Conservation (phyloP, 2,888 invertebrate genomes). For the Scaeva pyrastri region DNA sequence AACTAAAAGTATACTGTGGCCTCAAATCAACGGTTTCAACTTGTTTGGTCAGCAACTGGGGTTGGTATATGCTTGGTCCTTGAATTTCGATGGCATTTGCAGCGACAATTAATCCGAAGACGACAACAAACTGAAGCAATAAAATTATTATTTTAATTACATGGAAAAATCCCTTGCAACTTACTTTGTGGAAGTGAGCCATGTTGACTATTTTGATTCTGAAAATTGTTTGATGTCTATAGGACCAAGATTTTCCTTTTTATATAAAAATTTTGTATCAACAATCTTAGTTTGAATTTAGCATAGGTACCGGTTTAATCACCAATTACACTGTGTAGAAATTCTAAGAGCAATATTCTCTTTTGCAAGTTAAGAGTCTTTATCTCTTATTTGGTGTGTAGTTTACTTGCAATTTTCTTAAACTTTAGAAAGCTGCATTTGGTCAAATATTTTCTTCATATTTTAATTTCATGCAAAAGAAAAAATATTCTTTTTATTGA, state of each 20-base stretch:
- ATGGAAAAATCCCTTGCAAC: too few species aligned
- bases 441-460: too few species aligned
- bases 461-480: too few species aligned
- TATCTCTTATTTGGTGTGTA: too few species aligned
- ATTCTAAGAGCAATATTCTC: too few species aligned
- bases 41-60: constrained; percentile 19
- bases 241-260: background rate
- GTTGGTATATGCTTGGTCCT: constrained; percentile 29
- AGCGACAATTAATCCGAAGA: constrained; percentile 12
- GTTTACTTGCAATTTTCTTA: too few species aligned
- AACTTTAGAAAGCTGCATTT: too few species aligned
- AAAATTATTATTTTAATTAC: background rate
- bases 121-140: background rate
- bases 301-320: too few species aligned
- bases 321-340: too few species aligned
- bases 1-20: constrained; percentile 49
- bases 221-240: constrained; percentile 4
- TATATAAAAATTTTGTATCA: background rate
- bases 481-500: too few species aligned
- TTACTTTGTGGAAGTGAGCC: constrained; percentile 18
- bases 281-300: too few species aligned
- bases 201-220: constrained; percentile 3
- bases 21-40: constrained; percentile 32
- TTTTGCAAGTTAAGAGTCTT: too few species aligned
- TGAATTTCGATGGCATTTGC: constrained; percentile 3